Evolutionary conservation across 2,113 vertebrate genomes (phyloP).

Genomic region (Cyanoderma ruficeps): DNA sequence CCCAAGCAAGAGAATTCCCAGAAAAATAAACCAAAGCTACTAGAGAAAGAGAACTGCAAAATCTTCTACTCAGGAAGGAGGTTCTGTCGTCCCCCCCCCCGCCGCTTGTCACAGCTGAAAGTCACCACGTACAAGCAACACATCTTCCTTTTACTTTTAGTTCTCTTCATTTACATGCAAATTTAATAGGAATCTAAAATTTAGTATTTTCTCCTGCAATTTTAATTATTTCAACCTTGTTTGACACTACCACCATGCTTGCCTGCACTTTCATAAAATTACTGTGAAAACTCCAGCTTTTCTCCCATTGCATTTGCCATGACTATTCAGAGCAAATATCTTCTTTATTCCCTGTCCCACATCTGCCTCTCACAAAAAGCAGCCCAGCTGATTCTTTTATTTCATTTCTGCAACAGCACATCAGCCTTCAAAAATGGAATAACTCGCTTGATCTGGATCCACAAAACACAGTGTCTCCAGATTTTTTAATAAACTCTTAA

Average conservation of each 20-base stretch:
- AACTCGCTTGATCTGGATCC: not conserved
- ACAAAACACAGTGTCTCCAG: accelerated
- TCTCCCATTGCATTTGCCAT: accelerated
- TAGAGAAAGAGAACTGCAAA: not conserved
- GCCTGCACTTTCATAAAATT: not conserved
- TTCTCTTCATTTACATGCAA: not conserved
- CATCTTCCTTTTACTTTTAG: no score
- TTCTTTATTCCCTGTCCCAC: accelerated
- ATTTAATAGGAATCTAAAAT: not conserved
- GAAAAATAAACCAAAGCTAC: not conserved
- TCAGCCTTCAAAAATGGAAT: accelerated
- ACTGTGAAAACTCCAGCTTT: not conserved
- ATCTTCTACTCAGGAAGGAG: not conserved
- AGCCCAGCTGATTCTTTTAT: not conserved
- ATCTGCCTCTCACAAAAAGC: not conserved
- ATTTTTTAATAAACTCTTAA: not conserved
- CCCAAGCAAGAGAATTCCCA: accelerated
- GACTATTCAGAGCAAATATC: not conserved
- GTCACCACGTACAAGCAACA: not conserved
- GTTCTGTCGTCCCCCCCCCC: not conserved
- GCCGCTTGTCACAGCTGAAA: not conserved
- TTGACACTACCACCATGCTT: not conserved
- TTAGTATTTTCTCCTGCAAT: not conserved
- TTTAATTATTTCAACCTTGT: not conserved
- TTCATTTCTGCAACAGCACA: not conserved